These are phyloP conservation scores for Halcyon badia DNA, from an alignment of 2,797 vertebrate genomes.

Conservation along the genomic window DNA sequence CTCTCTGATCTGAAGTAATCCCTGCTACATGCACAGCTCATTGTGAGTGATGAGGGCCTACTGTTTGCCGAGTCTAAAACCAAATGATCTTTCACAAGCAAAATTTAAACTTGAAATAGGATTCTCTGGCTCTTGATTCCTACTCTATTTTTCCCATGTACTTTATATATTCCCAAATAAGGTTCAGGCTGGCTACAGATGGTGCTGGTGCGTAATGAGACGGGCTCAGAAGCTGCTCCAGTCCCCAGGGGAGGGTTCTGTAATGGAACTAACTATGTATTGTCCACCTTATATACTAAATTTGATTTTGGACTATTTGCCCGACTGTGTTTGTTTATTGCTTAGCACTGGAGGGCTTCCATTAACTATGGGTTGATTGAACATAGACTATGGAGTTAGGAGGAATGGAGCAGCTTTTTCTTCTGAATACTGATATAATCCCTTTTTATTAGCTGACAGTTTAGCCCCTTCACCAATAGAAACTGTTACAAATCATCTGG, in stretches of 20 bases:
- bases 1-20: constrained; percentile 93
- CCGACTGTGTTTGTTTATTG: constrained; percentile 90
- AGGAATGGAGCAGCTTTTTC: constrained; percentile 69
- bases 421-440: constrained; percentile 78
- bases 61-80: constrained; percentile 97
- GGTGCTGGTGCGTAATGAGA: constrained; percentile 94
- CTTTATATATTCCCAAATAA: constrained; percentile 97
- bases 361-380: constrained; percentile 84
- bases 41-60: constrained; percentile 94
- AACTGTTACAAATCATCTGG: constrained; percentile 66
- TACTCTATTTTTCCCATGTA: constrained; percentile 89
- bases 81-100: constrained; percentile 98
- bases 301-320: constrained; percentile 93
- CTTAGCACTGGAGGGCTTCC: constrained; percentile 86
- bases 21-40: constrained; percentile 91
- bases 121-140: constrained; percentile 94
- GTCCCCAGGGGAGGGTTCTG: constrained; percentile 89
- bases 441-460: constrained; percentile 75
- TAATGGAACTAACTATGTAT: constrained; percentile 90
- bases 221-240: constrained; percentile 84
- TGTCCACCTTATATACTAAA: constrained; percentile 86
- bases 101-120: constrained; percentile 99
- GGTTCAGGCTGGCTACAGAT: constrained; percentile 93
- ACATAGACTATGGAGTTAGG: constrained; percentile 74
- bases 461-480: constrained; percentile 68